Evolutionary conservation across 2,888 invertebrate genomes (phyloP).

Genomic region (Petrolisthes cinctipes): DNA sequence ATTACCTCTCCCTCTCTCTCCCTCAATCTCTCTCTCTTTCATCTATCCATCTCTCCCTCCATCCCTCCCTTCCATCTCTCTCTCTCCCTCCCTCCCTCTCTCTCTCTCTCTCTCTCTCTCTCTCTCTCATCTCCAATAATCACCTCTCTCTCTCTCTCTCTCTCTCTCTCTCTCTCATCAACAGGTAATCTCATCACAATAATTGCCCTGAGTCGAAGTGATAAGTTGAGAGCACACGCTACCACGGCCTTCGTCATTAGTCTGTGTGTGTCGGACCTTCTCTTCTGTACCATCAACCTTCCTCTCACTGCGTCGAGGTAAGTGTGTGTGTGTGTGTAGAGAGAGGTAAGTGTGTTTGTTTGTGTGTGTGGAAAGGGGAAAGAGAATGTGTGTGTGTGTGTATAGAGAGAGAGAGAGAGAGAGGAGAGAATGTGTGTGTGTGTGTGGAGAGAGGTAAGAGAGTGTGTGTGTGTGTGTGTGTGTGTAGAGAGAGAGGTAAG

Average conservation of each 20-base stretch:
- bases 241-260: constrained; percentile 90
- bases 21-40: background rate
- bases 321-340: too few relatives aligned
- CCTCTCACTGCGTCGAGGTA: constrained; percentile 82
- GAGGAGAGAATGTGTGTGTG: too few relatives aligned
- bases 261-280: constrained; percentile 85
- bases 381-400: too few relatives aligned
- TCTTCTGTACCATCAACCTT: constrained; percentile 86
- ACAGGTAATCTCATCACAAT: constrained; percentile 87
- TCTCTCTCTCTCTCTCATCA: constrained; percentile 67
- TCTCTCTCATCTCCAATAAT: background rate
- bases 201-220: constrained; percentile 81
- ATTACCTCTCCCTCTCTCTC: background rate
- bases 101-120: background rate
- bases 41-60: too few relatives aligned
- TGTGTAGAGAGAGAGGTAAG: too few relatives aligned
- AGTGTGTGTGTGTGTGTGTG: too few relatives aligned
- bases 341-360: too few relatives aligned
- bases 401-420: too few relatives aligned
- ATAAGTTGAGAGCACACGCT: constrained; percentile 84
- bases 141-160: background rate
- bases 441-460: too few relatives aligned
- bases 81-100: constrained; percentile 4
- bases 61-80: too few relatives aligned
- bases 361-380: too few relatives aligned